phyloP scores from a whole-genome alignment of 2,797 vertebrate species.

The Valencia hispanica region DNA sequence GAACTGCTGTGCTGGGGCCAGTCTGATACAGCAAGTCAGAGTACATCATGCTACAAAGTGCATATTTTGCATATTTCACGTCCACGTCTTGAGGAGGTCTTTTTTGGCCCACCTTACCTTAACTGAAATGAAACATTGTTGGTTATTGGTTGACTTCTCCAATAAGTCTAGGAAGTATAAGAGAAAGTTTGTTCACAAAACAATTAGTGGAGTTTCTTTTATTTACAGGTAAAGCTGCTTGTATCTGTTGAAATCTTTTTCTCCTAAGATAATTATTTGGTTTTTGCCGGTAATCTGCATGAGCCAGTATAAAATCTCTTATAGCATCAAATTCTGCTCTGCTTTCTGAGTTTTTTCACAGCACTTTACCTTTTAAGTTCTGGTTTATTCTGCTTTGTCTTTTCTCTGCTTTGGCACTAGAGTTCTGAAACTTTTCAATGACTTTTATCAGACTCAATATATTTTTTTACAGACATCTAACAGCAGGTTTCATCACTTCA shows the following conservation, averaged over 20 bases:
- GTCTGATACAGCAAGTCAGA: background rate
- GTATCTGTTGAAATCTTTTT: background rate
- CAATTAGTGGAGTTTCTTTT: background rate
- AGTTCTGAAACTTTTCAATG: background rate
- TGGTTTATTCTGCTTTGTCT: background rate
- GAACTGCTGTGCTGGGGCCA: background rate
- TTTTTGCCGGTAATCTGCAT: background rate
- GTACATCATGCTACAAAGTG: background rate
- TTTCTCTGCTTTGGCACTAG: background rate
- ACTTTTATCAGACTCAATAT: background rate
- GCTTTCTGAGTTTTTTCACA: background rate
- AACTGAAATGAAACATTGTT: background rate
- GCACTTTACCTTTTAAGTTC: background rate
- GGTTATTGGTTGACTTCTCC: background rate
- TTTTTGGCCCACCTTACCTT: background rate
- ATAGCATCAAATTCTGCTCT: background rate
- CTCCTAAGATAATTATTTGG: background rate
- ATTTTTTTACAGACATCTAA: background rate
- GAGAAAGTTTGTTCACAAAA: background rate
- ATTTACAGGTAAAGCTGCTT: background rate
- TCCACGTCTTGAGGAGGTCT: background rate
- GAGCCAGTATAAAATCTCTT: background rate
- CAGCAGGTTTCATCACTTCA: background rate
- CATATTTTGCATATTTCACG: background rate
- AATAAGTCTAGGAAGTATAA: background rate